Conservation (phyloP, 1,140 invertebrate species). For the Chymomyza costata region DNA sequence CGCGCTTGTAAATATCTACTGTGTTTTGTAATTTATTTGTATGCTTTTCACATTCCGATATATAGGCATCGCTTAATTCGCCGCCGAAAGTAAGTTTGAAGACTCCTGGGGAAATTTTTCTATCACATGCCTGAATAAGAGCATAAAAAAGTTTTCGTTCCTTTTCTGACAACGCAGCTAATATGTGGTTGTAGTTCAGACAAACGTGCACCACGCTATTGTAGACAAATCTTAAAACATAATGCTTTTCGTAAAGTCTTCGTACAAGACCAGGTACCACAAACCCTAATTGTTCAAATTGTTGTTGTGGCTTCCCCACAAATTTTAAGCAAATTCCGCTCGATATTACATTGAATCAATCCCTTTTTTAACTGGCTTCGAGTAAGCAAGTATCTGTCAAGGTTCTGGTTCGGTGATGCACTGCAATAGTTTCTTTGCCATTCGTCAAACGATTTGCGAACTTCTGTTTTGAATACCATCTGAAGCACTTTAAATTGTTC, state of each 20-base stretch:
- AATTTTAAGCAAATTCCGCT: conserved; percentile 74
- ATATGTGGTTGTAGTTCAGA: conserved; percentile 87
- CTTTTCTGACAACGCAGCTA: conserved; percentile 79
- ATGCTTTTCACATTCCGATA: conserved; percentile 83
- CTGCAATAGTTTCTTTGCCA: conserved; percentile 79
- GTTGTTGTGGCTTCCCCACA: conserved; percentile 62
- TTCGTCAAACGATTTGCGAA: conserved; percentile 76
- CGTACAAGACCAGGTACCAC: conserved; percentile 76
- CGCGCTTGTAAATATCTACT: conserved; percentile 86
- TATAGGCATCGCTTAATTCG: conserved; percentile 83
- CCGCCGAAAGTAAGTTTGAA: conserved; percentile 85
- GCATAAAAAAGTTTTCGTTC: conserved; percentile 79
- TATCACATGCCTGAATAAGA: conserved; percentile 79
- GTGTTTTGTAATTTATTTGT: conserved; percentile 84
- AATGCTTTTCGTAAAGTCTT: conserved; percentile 80
- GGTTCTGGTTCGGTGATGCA: conserved; percentile 78
- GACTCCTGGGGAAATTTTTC: conserved; percentile 87
- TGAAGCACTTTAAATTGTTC: conserved; percentile 37
- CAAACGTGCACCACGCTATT: conserved; percentile 86
- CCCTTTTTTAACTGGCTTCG: conserved; percentile 80
- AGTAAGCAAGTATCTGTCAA: conserved; percentile 84
- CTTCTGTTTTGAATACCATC: conserved; percentile 42
- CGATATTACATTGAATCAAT: conserved; percentile 86
- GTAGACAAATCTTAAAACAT: conserved; percentile 81
- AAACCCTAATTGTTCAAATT: conserved; percentile 77